phyloP scores from a whole-genome alignment of 2,888 invertebrate genomes.

The Hirtodrosophila trivittata region DNA sequence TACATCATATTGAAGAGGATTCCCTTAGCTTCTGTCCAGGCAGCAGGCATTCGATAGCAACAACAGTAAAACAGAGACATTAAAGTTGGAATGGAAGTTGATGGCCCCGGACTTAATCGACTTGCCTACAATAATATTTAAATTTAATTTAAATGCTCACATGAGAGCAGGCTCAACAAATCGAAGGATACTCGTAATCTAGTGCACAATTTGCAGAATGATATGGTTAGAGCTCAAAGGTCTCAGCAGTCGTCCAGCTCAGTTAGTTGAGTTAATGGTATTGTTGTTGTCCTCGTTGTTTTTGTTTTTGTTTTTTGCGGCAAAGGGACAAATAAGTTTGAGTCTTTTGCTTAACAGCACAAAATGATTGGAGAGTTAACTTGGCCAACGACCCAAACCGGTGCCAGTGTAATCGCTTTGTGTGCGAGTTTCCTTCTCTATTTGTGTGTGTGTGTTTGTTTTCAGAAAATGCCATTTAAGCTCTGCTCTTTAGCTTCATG shows the following conservation, averaged over 20 bases:
- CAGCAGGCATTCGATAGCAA: conserved; percentile 14
- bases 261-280: conserved; percentile 53
- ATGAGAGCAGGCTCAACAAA: conserved; percentile 64
- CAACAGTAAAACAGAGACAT: conserved; percentile 70
- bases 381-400: conserved; percentile 39
- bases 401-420: too few species aligned
- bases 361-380: conserved; percentile 63
- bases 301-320: conserved; percentile 33
- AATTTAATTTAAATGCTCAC: conserved; percentile 81
- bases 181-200: conserved; percentile 65
- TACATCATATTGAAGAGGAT: conserved; percentile 53
- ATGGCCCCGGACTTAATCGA: conserved; percentile 76
- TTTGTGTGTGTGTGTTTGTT: conserved; percentile 31
- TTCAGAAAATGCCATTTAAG: conserved; percentile 59
- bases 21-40: conserved; percentile 25
- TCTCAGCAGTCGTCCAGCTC: conserved; percentile 17
- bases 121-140: conserved; percentile 80
- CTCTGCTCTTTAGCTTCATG: conserved; percentile 33
- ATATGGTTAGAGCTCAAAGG: conserved; percentile 33
- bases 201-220: conserved; percentile 68
- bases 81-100: conserved; percentile 71
- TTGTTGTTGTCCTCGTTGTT: conserved; percentile 38
- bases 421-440: too few species aligned
- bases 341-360: conserved; percentile 71
- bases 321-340: conserved; percentile 64